Percentiles rank a stretch among this genome's conserved stretches.
Conservation (phyloP, 1,140 invertebrate genomes). For the Lamellibrachia luymesi region DNA sequence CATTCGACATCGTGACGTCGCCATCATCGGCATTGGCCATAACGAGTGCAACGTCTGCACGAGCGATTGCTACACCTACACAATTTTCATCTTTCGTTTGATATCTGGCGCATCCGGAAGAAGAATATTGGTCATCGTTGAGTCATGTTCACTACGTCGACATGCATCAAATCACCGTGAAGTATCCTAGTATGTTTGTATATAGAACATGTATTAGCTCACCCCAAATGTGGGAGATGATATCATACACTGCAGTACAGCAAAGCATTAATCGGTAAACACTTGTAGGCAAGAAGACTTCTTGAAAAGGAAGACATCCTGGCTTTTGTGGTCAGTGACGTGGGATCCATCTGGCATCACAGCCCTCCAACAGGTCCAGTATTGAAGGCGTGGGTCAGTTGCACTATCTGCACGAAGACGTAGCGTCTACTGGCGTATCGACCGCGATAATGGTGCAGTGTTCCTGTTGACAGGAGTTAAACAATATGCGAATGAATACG, state of each 20-base stretch:
- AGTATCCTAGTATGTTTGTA: too few relatives aligned
- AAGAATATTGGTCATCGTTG: not conserved
- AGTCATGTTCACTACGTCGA: not conserved
- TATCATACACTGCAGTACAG: too few relatives aligned
- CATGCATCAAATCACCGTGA: not conserved
- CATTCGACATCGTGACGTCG: constrained; percentile 4
- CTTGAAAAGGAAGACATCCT: not conserved
- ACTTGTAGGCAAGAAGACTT: not conserved
- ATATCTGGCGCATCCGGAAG: not conserved
- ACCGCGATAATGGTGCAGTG: not conserved
- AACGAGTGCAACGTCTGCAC: not conserved
- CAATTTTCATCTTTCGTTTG: not conserved
- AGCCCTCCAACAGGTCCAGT: not conserved
- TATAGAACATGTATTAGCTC: too few relatives aligned
- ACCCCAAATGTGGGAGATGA: too few relatives aligned
- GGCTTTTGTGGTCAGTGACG: not conserved
- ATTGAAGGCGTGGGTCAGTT: not conserved
- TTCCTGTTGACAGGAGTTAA: not conserved
- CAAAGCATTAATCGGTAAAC: too few relatives aligned
- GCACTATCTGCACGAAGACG: not conserved
- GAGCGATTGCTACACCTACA: not conserved
- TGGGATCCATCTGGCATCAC: not conserved
- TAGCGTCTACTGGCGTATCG: not conserved
- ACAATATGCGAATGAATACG: not conserved
- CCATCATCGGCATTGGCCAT: not conserved